Conservation (phyloP, 2,888 invertebrate species). For the Temnothorax ravouxi region DNA sequence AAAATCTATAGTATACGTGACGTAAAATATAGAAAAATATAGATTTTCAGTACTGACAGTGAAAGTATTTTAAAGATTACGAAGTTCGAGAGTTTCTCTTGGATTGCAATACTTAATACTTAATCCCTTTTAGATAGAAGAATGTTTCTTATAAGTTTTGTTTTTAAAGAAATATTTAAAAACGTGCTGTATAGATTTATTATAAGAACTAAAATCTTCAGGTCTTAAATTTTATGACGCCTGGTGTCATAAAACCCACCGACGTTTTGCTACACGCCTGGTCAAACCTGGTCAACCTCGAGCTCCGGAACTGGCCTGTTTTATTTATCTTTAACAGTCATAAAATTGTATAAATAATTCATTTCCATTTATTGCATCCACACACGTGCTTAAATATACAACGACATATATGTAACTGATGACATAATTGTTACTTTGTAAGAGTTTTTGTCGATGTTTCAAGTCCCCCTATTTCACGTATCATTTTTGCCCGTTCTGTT, state of each 20-base stretch:
- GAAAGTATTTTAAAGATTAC: background rate
- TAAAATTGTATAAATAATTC: background rate
- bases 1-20: too few species aligned
- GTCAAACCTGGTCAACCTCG: too few species aligned
- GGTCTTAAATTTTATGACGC: background rate
- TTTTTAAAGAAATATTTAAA: background rate
- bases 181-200: background rate
- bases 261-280: background rate
- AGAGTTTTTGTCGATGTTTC: background rate
- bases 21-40: too few species aligned
- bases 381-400: background rate
- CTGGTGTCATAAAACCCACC: background rate
- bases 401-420: background rate
- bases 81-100: background rate
- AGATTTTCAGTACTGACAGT: too few species aligned
- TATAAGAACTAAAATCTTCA: background rate
- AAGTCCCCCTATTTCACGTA: background rate
- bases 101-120: background rate
- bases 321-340: background rate
- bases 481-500: background rate
- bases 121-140: background rate
- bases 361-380: background rate
- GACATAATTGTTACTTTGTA: background rate
- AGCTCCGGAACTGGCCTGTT: too few species aligned
- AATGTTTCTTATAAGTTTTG: background rate